Base-by-base conservation (phyloP, 2,888 invertebrate species). In the Drosophila picticornis region DNA sequence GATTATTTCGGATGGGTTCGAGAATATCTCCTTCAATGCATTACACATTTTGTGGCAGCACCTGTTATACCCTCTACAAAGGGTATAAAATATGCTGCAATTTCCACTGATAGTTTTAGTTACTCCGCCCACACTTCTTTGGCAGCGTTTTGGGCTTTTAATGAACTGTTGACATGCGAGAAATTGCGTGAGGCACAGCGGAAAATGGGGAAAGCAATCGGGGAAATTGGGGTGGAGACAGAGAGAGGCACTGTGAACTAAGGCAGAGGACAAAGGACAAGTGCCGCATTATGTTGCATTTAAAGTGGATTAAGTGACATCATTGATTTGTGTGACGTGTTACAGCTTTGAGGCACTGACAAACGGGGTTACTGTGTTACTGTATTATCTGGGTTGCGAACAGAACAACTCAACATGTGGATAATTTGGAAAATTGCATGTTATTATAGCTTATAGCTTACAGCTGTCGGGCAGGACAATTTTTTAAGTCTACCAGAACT, bases 151-250 rank as follows among this genome's bases (percentile, higher is more conserved):
- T 53, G 63, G 67, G 63, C 64, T 62, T 67, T 75, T 86, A 85
- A 85, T 85, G 84, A 84, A 86, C 84, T 75, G 80, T 80, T 81
- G 81, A 83, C 84, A 85, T 87, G 85, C 87, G 74, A 85, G 81
- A 71, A 83, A 83, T 81, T 77, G 85, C 84, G 85, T 83, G 87
- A 77, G 70, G 61, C 64, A 10, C 22, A 57, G 36, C 48, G 73
- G 62, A 71, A 75, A 79, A 71, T 72, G 75, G 74, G 66, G 66
- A 63, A 43, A 66, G 71, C 55, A 61, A 53, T 48, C 31, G 19
- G 13, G 27, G 38, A 48, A 9, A 32, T 32, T 32, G 25, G 2
- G 36, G 22, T 46, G 27, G 19, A 16, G 57, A 31, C 43, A 38
- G 31, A 32, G 29, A 29, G 32, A 16, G 46, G 55, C 50, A 51